Conservation (phyloP, 2,888 invertebrate species). For the Elysia crispata region DNA sequence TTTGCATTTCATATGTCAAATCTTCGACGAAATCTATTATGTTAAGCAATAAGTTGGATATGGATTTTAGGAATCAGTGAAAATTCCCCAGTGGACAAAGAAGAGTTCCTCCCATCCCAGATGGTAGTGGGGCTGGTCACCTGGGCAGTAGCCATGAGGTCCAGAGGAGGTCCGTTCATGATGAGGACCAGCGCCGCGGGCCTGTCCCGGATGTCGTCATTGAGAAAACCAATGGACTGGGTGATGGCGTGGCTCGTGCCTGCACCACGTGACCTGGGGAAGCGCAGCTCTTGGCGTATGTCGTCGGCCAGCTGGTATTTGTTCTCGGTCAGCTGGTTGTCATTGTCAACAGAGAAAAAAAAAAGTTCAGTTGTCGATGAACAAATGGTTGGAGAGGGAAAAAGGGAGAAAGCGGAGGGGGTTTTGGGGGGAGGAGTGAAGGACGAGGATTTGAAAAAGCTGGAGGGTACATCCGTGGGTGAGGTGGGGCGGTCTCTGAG, state of each 20-base stretch:
- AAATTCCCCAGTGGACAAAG: no score
- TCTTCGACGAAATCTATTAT: no score
- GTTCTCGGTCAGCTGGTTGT: slow-evolving; percentile 44
- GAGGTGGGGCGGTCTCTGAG: no score
- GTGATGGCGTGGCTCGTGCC: slow-evolving; percentile 40
- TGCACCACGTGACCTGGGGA: slow-evolving; percentile 48
- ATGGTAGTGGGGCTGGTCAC: slow-evolving; percentile 30
- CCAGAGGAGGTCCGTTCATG: slow-evolving; percentile 49
- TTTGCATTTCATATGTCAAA: no score
- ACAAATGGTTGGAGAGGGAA: neutral
- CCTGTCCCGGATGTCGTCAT: slow-evolving; percentile 15
- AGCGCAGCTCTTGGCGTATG: slow-evolving; percentile 41
- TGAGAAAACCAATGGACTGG: slow-evolving; percentile 32
- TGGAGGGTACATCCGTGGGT: no score
- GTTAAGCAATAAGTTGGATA: no score
- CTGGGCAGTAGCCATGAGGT: slow-evolving; percentile 37
- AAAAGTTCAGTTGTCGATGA: neutral
- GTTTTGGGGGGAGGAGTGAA: neutral
- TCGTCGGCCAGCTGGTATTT: slow-evolving; percentile 29
- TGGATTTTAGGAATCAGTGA: no score
- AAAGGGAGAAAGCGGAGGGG: neutral
- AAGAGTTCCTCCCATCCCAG: no score
- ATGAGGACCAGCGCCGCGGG: slow-evolving; percentile 40
- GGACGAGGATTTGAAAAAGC: no score
- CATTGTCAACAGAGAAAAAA: neutral